Evolutionary conservation across 2,797 vertebrate species (phyloP), one percentile per base, ranked within the genome.

Genomic region (Trachurus trachurus): DNA sequence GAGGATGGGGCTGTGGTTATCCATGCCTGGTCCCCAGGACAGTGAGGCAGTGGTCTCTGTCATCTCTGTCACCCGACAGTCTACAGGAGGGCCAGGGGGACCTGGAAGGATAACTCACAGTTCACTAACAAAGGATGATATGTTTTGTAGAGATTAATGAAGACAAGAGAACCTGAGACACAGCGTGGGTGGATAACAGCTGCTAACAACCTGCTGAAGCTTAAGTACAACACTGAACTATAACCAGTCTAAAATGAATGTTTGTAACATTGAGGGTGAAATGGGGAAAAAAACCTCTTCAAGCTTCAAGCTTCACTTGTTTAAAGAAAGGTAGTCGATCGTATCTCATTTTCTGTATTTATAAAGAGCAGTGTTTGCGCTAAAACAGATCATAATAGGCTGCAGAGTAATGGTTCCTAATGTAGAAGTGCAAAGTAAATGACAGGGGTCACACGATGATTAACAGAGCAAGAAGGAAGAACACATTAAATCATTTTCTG

Each of bases 1-100:
- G 6, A 96, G 95, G 71, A 99, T 87, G 1, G 98, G 97, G 84
- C 97, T 99, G 90, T 97, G 96, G 92, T 98, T 97, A 92, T 98
- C 97, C 37, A 94, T 91, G 26, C 97, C 97, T 0, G 96, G 94
- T 42, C 94, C 95, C 98, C 98, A 99, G 71, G 97, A 98, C 44
- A 99, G 89, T 86, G 96, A 95, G 5, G 96, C 97, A 0, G 95
- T 97, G 71, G 93, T 97, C 74, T 97, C 97, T 0, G 97, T 98
- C 86, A 98, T 95, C 80, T 96, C 96, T 0, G 96, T 96, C 63
- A 99, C 95, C 37, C 93, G 96, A 80, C 98, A 96, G 11, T 95
- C 95, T 76, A 97, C 94, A 0, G 97, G 98, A 0, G 97, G 97
- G 0, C 96, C 97, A 0, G 98, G 98, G 49, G 97, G 96, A 87